Conservation (phyloP, 1,140 invertebrate genomes). For the Teleogryllus occipitalis region DNA sequence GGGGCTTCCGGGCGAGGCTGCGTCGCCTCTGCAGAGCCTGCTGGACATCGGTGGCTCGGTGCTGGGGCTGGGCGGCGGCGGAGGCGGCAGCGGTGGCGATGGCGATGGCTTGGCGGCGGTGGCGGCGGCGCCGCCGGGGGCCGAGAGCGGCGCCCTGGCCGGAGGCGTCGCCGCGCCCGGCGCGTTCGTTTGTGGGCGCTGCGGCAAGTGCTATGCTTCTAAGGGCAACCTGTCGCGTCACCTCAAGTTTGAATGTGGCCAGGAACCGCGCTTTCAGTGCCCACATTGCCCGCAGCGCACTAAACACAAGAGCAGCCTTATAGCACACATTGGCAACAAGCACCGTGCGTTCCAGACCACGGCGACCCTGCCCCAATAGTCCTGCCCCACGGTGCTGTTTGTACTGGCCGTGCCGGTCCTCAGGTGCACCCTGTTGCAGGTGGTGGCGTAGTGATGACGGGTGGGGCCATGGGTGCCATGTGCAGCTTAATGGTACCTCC, state of each 20-base stretch:
- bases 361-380: background rate
- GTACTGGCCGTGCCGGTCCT: too few species aligned
- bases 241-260: constrained; percentile 46
- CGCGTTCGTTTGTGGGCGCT: constrained; percentile 19
- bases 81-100: too few species aligned
- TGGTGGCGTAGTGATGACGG: too few species aligned
- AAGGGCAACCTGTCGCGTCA: constrained; percentile 43
- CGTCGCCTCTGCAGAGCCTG: too few species aligned
- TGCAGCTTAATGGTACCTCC: constrained; percentile 9
- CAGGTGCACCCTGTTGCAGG: too few species aligned
- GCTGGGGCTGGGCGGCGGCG: too few species aligned
- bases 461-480: background rate
- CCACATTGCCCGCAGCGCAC: constrained; percentile 33
- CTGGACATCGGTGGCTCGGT: too few species aligned
- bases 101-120: too few species aligned
- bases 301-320: constrained; percentile 11
- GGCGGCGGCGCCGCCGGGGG: too few species aligned
- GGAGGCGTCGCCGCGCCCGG: background rate
- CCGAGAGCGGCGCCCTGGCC: too few species aligned
- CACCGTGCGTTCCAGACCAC: background rate
- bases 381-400: background rate
- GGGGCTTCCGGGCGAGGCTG: too few species aligned
- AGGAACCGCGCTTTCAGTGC: constrained; percentile 44
- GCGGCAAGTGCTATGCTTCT: constrained; percentile 37
- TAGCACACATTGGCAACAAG: constrained; percentile 23